Percentiles rank a stretch among this genome's conserved stretches.
phyloP scores from a whole-genome alignment of 2,797 vertebrate species.

The Tamandua tetradactyla region DNA sequence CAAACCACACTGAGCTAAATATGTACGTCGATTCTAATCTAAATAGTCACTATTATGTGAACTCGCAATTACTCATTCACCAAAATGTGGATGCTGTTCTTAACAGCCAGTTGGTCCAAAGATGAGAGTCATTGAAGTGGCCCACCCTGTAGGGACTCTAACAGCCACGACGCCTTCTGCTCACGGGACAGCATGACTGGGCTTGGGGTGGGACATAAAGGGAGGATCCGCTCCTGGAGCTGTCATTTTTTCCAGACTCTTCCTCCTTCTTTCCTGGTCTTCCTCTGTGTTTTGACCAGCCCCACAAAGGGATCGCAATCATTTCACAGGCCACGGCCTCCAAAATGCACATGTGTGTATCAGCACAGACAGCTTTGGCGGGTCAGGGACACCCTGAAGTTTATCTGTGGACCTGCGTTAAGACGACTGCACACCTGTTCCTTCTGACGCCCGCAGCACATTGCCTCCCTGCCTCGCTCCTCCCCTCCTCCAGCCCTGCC shows the following conservation, averaged over 20 bases:
- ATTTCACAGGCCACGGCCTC: neutral
- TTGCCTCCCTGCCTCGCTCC: fast-evolving
- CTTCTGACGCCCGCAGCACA: fast-evolving
- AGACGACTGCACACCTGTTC: neutral
- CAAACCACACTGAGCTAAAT: neutral
- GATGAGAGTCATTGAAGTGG: neutral
- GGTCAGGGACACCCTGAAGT: neutral
- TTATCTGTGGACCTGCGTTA: neutral
- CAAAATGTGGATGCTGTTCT: neutral
- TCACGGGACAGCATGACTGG: too few species aligned
- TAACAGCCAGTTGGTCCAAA: neutral
- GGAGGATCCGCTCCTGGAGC: neutral
- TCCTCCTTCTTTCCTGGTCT: neutral
- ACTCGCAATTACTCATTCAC: neutral
- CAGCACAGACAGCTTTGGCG: neutral
- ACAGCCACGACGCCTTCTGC: fast-evolving
- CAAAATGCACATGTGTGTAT: too few species aligned
- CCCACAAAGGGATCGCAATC: too few species aligned
- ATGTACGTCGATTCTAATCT: neutral
- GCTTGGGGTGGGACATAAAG: neutral
- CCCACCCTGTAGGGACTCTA: neutral
- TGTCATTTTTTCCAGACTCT: neutral
- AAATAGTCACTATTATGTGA: neutral
- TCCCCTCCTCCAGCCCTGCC: neutral
- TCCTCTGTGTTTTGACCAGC: neutral